A percentile compares a stretch with the other conserved stretches of the same genome.
These are phyloP conservation scores for Seladonia tumulorum DNA, from an alignment of 2,888 invertebrate genomes.

Conservation along the genomic window DNA sequence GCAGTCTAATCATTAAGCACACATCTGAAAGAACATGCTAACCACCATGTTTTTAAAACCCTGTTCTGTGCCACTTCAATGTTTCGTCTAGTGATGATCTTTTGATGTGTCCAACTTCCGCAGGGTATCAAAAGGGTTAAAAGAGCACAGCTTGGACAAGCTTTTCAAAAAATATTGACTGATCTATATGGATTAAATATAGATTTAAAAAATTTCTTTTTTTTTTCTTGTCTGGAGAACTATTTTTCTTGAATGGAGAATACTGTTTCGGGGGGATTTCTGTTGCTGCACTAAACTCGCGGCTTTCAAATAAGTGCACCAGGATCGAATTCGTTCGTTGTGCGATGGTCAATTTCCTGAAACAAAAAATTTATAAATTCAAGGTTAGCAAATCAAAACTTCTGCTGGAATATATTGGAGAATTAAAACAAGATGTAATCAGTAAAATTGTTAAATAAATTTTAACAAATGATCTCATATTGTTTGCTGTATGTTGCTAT, in stretches of 20 bases:
- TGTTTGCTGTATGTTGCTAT: no score
- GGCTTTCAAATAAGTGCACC: background rate
- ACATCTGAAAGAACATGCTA: background rate
- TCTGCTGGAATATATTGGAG: background rate
- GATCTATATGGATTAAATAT: background rate
- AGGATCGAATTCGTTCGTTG: conserved; percentile 18
- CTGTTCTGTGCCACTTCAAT: background rate
- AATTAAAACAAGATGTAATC: background rate
- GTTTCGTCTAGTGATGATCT: background rate
- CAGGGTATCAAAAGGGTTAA: background rate
- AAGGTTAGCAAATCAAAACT: background rate
- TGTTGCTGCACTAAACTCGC: background rate
- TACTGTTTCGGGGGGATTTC: background rate
- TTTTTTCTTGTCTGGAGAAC: background rate
- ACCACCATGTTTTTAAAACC: background rate
- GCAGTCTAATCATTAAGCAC: no score
- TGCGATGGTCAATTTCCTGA: conserved; percentile 47
- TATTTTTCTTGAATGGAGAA: background rate
- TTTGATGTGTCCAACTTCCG: background rate
- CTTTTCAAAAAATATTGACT: background rate
- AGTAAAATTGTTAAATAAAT: no score
- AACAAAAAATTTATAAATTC: conserved; percentile 35
- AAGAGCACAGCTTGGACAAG: background rate
- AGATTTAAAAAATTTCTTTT: background rate
- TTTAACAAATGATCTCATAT: no score